phyloP scores from a whole-genome alignment of 1,140 invertebrate species.

The Melanaphis sacchari region DNA sequence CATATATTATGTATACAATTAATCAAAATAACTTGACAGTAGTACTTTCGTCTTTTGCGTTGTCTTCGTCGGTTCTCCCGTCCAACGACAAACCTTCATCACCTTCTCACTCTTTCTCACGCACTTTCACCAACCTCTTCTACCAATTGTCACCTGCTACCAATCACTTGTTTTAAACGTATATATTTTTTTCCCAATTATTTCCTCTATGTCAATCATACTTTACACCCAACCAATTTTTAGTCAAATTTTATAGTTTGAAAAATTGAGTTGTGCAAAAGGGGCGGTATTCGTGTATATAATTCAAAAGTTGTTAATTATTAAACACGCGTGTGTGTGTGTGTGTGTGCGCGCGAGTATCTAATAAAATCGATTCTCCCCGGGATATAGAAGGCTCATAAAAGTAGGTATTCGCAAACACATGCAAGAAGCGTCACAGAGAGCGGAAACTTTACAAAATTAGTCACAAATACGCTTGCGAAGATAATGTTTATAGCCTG shows the following conservation, averaged over 20 bases:
- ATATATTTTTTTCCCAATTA: too few species aligned
- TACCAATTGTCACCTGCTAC: background rate
- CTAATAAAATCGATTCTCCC: background rate
- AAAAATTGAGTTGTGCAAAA: too few species aligned
- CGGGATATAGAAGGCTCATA: background rate
- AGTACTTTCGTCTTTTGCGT: background rate
- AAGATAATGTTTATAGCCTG: background rate
- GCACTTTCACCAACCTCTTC: too few species aligned
- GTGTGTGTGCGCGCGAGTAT: background rate
- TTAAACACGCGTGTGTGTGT: too few species aligned
- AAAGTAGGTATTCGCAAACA: background rate
- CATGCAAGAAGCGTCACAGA: background rate
- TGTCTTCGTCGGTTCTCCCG: background rate
- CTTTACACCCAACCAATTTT: too few species aligned
- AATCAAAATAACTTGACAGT: slow-evolving; percentile 34
- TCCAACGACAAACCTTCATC: background rate
- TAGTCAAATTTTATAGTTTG: too few species aligned
- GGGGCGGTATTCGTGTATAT: background rate
- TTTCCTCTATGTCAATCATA: too few species aligned
- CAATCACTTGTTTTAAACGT: background rate
- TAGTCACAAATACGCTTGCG: background rate
- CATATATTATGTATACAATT: background rate
- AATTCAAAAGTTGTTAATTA: too few species aligned
- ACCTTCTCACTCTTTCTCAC: too few species aligned
- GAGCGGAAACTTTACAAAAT: background rate